These are phyloP conservation scores for Epizoanthus fatuus DNA, from an alignment of 92 coral and sea anemone species.

Conservation along the genomic window DNA sequence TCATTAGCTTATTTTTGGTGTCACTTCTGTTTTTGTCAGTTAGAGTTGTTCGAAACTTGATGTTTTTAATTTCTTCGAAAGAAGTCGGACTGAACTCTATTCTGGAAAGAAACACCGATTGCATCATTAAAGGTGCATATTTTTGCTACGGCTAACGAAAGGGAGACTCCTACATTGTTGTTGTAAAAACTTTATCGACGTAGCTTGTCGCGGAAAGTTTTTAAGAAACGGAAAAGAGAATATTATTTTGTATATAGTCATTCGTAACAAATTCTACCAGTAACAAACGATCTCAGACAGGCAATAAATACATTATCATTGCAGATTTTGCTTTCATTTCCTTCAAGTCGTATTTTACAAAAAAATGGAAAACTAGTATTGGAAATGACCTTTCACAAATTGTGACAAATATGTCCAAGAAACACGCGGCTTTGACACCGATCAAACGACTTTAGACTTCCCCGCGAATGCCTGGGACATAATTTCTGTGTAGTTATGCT, in stretches of 20 bases:
- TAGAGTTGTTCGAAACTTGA: too few relatives aligned
- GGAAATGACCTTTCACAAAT: too few relatives aligned
- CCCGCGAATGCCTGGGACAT: too few relatives aligned
- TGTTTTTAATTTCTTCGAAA: background rate
- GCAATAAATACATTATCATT: background rate
- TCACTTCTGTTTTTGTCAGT: background rate
- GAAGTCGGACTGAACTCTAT: background rate
- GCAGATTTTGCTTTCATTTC: too few relatives aligned
- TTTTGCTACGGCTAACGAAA: background rate
- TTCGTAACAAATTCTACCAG: conserved; percentile 8
- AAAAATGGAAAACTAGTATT: too few relatives aligned
- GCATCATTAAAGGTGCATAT: background rate
- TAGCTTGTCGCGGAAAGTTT: conserved; percentile 21
- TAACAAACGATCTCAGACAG: background rate
- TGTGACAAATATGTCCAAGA: too few relatives aligned
- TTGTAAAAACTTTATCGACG: conserved; percentile 8
- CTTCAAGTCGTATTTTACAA: too few relatives aligned
- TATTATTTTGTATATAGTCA: conserved; percentile 33
- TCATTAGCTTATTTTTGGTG: background rate
- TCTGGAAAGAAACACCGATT: background rate
- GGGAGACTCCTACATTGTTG: background rate
- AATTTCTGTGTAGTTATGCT: background rate
- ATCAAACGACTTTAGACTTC: too few relatives aligned
- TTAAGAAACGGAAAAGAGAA: background rate
- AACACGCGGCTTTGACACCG: too few relatives aligned